These are phyloP conservation scores for Pterois miles DNA, from an alignment of 2,797 vertebrate genomes.

Conservation along the genomic window DNA sequence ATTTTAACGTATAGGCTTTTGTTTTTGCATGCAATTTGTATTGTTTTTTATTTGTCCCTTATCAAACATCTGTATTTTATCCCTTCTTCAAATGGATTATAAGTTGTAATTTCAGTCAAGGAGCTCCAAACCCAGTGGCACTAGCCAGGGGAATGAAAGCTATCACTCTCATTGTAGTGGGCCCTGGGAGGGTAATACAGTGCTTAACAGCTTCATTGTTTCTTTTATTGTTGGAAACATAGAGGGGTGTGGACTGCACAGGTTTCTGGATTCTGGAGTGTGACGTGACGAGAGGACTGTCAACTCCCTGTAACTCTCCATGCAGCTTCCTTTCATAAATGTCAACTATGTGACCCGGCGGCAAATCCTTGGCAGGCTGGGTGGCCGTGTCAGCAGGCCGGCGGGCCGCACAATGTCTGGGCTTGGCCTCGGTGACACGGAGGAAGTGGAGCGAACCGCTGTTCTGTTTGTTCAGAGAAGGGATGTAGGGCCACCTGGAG, in stretches of 20 bases:
- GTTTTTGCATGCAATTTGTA: conserved; percentile 27
- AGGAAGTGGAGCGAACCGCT: conserved; percentile 58
- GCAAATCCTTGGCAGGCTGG: conserved; percentile 66
- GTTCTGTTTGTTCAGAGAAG: conserved; percentile 75
- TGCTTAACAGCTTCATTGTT: conserved; percentile 72
- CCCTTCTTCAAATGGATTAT: conserved; percentile 4
- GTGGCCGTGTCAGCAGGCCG: conserved; percentile 62
- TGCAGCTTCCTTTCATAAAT: conserved; percentile 79
- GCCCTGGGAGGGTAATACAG: conserved; percentile 61
- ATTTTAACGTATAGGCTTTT: conserved; percentile 34
- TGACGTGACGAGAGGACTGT: conserved; percentile 74
- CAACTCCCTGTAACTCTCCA: conserved; percentile 67
- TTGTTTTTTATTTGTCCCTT: background rate
- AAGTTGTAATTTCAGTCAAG: conserved; percentile 16
- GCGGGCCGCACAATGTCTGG: conserved; percentile 71
- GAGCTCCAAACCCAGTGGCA: conserved; percentile 43
- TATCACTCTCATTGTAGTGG: conserved; percentile 62
- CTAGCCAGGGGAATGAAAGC: conserved; percentile 51
- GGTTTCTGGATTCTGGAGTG: conserved; percentile 59
- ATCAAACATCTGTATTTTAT: conserved; percentile 20
- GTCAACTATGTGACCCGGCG: conserved; percentile 70
- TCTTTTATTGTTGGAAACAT: conserved; percentile 75
- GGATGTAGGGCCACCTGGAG: conserved; percentile 69
- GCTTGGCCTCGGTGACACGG: conserved; percentile 67
- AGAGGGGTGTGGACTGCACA: conserved; percentile 51